Evolutionary conservation across 2,888 invertebrate genomes (phyloP).

Genomic region (Acleris literana): DNA sequence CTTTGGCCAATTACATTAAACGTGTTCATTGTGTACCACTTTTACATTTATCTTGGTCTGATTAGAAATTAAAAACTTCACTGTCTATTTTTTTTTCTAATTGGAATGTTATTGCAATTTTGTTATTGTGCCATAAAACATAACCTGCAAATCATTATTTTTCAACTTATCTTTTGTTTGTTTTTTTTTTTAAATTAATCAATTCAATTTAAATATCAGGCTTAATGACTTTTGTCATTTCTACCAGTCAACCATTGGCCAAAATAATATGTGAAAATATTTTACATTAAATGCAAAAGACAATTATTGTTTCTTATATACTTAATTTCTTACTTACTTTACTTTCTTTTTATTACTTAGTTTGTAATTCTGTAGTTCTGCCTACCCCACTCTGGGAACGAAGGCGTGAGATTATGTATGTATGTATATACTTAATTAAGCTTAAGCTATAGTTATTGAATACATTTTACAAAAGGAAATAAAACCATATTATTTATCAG

Average conservation of each 20-base stretch:
- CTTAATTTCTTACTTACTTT: too few species aligned
- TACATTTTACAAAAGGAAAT: not conserved
- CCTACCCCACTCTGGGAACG: too few species aligned
- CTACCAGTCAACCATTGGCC: too few species aligned
- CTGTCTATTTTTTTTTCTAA: slow-evolving; percentile 35
- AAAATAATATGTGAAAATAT: too few species aligned
- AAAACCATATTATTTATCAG: not conserved
- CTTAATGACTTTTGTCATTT: not conserved
- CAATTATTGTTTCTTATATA: not conserved
- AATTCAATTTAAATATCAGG: not conserved
- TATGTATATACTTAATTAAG: too few species aligned
- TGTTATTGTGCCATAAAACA: slow-evolving; percentile 14
- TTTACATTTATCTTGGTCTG: slow-evolving; percentile 40
- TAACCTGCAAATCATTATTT: slow-evolving; percentile 23
- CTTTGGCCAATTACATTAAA: slow-evolving; percentile 56
- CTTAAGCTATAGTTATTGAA: too few species aligned
- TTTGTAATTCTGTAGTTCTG: too few species aligned
- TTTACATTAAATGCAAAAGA: not conserved
- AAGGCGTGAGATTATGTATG: too few species aligned
- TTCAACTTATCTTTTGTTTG: not conserved
- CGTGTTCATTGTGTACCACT: slow-evolving; percentile 40
- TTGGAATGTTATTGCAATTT: slow-evolving; percentile 21
- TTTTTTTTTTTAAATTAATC: not conserved
- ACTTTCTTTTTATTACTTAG: too few species aligned
- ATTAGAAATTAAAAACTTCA: slow-evolving; percentile 36